Evolutionary conservation across 2,113 vertebrate genomes (phyloP), one percentile per base, ranked within the genome.

Genomic region (Xiphophorus hellerii): DNA sequence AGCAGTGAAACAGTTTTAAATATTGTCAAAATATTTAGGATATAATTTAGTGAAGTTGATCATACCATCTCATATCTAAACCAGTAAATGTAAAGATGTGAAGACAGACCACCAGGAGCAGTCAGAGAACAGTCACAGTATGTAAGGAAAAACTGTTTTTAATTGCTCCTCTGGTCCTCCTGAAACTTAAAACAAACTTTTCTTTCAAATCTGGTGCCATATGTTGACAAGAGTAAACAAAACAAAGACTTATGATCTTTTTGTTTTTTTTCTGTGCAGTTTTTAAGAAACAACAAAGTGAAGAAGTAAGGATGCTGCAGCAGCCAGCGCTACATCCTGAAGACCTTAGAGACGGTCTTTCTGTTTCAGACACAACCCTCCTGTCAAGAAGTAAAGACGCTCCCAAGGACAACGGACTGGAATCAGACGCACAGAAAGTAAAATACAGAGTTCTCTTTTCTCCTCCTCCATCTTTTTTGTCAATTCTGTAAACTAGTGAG

Each of bases 321-420:
- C 92, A 90, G 81, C 90, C 90, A 87, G 94, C 94, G 95, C 94
- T 89, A 90, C 91, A 83, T 78, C 61, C 83, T 76, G 76, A 87
- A 81, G 63, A 76, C 72, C 44, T 81, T 22, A 63, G 79, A 62
- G 27, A 62, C 8, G 51, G 7, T 25, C 51, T 58, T 58, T 5
- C 17, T n/a, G 22, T 58, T 81, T 64, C 64, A 28, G 62, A 76
- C 12, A 66, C 62, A 13, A 72, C 10, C 28, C 68, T 31, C 61
- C 7, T n/a, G 37, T 37, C 62, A 65, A 63, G 25, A 73, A 70
- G 48, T 28, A 69, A 51, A 27, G 30, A 86, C 67, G 25, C 48
- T 27, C 22, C 61, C 48, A 66, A 39, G 62, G 67, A 86, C 70
- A 42, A 54, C 42, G 66, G 69, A 68, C 27, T 81, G 74, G 66